A percentile compares a stretch with the other conserved stretches of the same genome.
These are phyloP conservation scores for Drosophila ambigua DNA, from an alignment of 1,140 invertebrate genomes.

Conservation along the genomic window DNA sequence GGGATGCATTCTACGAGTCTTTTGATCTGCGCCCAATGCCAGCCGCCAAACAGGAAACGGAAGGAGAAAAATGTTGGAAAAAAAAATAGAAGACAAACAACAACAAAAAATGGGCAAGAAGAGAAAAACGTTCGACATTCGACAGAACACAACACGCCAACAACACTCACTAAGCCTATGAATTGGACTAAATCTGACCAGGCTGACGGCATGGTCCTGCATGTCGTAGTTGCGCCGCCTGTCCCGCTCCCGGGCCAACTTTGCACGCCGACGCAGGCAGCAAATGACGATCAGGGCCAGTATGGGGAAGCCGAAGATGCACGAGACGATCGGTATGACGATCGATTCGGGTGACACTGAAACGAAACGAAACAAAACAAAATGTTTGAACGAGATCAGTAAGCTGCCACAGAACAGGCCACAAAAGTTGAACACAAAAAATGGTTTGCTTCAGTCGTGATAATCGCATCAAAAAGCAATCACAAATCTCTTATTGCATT, in stretches of 20 bases:
- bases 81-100: background rate
- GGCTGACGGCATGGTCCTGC: constrained; percentile 91
- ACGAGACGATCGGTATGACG: constrained; percentile 94
- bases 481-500: no score
- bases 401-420: no score
- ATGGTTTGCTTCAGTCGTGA: no score
- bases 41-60: constrained; percentile 4
- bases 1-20: background rate
- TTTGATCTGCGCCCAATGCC: constrained; percentile 24
- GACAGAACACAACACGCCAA: constrained; percentile 74
- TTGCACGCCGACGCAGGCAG: constrained; percentile 91
- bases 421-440: no score
- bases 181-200: constrained; percentile 90
- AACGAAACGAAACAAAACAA: constrained; percentile 49
- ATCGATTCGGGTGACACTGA: constrained; percentile 95
- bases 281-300: constrained; percentile 93
- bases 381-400: background rate
- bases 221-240: constrained; percentile 90
- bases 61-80: background rate
- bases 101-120: background rate
- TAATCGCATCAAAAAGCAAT: no score
- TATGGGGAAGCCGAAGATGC: constrained; percentile 94
- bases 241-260: constrained; percentile 91
- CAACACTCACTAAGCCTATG: constrained; percentile 88
- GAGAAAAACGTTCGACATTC: constrained; percentile 44